Base-by-base conservation (phyloP, 2,888 invertebrate species). In the Myopa testacea region DNA sequence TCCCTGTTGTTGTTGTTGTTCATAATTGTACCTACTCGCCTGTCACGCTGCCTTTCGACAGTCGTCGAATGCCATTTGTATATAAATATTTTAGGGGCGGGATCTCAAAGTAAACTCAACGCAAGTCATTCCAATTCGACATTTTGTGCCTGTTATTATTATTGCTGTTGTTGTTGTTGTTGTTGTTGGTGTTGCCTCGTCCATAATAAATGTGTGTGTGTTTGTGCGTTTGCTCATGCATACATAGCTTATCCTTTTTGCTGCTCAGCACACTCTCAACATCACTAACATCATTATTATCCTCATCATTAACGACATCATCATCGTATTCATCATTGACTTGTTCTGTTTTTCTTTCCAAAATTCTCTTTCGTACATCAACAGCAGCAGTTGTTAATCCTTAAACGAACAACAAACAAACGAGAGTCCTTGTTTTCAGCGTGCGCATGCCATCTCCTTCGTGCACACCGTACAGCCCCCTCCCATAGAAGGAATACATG, bases 51-150 rank as follows among this genome's bases (percentile, higher is more conserved):
- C 63, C 65, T 65, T 63, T 74, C 52, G 50, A 40, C 75, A 50
- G 75, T 58, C 38, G 34, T 45, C 60, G 60, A 38, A 63, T 76
- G 74, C 55, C 70, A 73, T 67, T 55, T 69, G 83, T 83, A 83
- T 81, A 86, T 84, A 84, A 86, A 87, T 87, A 87, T 85, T 87
- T 86, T 85, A 87, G 88, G 87, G 87, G 87, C 87, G 87, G 87
- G 85, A 84, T 84, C 83, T 82, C 81, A 83, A 79, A 79, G 76
- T 62, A 75, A 75, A 81, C 81, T 80, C 82, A 80, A 81, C 80
- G 79, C 60, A 73, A 81, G 80, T 77, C 84, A 84, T 86, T 86
- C 86, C 86, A 85, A 86, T 87, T 87, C 87, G 88, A 87, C 87
- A 87, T 87, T 87, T 87, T 87, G 85, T 87, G 81, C 75, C 60